Evolutionary conservation across 2,797 vertebrate genomes (phyloP).

Genomic region (Sciurus carolinensis): DNA sequence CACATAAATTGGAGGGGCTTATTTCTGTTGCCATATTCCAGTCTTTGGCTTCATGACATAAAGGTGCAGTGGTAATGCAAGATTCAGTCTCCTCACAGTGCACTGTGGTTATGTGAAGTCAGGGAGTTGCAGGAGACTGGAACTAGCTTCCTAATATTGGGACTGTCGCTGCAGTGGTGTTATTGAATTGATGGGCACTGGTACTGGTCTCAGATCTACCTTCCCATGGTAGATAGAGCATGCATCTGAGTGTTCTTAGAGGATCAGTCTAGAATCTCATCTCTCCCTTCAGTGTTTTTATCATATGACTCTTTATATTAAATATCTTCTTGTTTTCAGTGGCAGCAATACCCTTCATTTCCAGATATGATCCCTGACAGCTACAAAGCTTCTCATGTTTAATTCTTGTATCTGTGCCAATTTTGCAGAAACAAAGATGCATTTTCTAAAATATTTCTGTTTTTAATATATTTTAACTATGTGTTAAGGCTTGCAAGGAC

Average conservation of each 20-base stretch:
- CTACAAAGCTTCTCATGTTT: not conserved
- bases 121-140: too few species aligned
- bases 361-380: not conserved
- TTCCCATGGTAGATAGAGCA: not conserved
- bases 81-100: not conserved
- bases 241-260: not conserved
- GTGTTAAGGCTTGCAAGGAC: not conserved
- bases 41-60: not conserved
- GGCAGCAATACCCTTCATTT: not conserved
- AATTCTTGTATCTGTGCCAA: conserved; percentile 11
- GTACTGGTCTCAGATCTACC: not conserved
- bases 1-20: not conserved
- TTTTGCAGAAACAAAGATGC: conserved; percentile 60
- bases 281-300: not conserved
- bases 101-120: too few species aligned
- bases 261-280: not conserved
- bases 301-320: not conserved
- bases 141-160: not conserved
- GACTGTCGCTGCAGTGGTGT: not conserved
- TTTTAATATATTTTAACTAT: not conserved
- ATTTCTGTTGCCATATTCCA: not conserved
- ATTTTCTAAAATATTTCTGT: conserved; percentile 55
- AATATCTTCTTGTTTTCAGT: not conserved
- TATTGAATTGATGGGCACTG: not conserved
- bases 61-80: not conserved